These are phyloP conservation scores for Chondrosia reniformis DNA, from an alignment of 37 sponge, comb jelly and placozoan genomes.

Conservation along the genomic window DNA sequence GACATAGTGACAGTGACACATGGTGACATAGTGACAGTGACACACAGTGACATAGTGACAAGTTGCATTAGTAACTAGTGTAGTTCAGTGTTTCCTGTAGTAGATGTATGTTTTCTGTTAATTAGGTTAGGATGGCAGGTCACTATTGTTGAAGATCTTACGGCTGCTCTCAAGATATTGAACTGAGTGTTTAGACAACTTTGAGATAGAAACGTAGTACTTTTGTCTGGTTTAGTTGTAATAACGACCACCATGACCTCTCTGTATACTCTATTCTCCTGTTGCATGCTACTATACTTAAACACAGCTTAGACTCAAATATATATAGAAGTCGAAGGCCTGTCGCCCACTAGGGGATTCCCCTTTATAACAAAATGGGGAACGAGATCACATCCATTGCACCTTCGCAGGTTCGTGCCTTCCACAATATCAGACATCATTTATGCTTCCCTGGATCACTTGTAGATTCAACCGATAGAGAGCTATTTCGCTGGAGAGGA, in stretches of 20 bases:
- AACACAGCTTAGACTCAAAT: no score
- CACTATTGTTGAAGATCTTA: not conserved
- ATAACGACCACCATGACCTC: no score
- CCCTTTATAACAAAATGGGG: constrained; percentile 50
- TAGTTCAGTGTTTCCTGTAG: constrained; percentile 1
- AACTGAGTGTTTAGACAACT: not conserved
- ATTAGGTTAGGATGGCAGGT: not conserved
- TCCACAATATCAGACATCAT: not conserved
- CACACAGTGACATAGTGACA: no score
- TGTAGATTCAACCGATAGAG: constrained; percentile 79
- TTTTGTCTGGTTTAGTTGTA: no score
- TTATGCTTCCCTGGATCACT: constrained; percentile 8
- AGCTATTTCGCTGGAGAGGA: constrained; percentile 60
- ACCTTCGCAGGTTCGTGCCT: constrained; percentile 49
- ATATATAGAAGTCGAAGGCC: no score
- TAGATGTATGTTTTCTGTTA: not conserved
- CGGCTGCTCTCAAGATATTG: not conserved
- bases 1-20: no score
- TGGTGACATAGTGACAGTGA: no score
- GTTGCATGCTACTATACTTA: no score
- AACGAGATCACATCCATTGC: constrained; percentile 81
- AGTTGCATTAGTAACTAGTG: not conserved
- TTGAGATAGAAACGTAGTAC: not conserved
- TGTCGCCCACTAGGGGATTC: not conserved
- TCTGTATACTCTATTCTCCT: no score